Evolutionary conservation across 2,113 vertebrate species (phyloP), one percentile per base, ranked within the genome.

Genomic region (Meriones unguiculatus): DNA sequence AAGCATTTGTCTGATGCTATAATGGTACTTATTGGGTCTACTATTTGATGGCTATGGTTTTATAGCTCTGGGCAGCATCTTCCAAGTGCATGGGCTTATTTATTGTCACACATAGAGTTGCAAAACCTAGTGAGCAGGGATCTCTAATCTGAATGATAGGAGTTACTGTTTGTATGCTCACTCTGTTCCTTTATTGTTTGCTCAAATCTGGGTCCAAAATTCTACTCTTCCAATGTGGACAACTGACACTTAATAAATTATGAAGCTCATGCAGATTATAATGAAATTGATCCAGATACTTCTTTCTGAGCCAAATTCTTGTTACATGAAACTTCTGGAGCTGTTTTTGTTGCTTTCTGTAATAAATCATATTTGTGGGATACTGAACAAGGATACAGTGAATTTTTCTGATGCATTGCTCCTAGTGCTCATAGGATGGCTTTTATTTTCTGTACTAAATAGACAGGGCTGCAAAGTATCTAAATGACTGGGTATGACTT

Each of bases 401-500:
- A 88, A 86, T 96, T 90, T 87, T 50, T 88, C 67, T 41, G 85
- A 88, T 28, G 46, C 38, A 92, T 89, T 91, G 25, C 65, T 46
- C 46, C 65, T 20, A 70, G 1, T 75, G 50, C 89, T 90, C 32
- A 89, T 67, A 73, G 54, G 52, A 90, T 46, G 38, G 17, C 64
- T 73, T 84, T 91, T 72, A 78, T 92, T 94, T 95, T 95, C 54
- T 54, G 84, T 80, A 97, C 72, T 0, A 5, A 95, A 69, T 73
- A 88, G 67, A 69, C 35, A 92, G 87, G 70, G 69, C 81, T 52
- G 25, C 62, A 93, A 97, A 78, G 28, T 93, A 90, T 57, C 73
- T 97, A 97, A 98, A 95, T 93, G 85, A 89, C 30, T 22, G 38
- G 76, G 50, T 91, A 20, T 96, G 94, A 95, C 93, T 98, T 93